phyloP scores from a whole-genome alignment of 2,113 vertebrate genomes.

The Eurystomus gularis region DNA sequence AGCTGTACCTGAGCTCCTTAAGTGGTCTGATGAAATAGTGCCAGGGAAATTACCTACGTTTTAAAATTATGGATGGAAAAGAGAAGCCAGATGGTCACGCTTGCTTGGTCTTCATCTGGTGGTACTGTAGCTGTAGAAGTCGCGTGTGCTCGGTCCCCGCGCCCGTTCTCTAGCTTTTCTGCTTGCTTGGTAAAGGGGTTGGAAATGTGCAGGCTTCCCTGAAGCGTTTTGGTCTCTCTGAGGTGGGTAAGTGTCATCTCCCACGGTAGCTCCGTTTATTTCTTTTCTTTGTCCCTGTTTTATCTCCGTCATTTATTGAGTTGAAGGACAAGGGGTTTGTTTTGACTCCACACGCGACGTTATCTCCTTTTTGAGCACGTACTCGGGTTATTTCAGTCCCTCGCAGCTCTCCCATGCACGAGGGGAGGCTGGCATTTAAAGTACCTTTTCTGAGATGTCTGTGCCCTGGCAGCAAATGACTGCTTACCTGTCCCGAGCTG shows the following conservation, averaged over 20 bases:
- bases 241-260: neutral
- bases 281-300: neutral
- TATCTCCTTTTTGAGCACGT: neutral
- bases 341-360: neutral
- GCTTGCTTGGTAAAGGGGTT: neutral
- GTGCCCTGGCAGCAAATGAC: neutral
- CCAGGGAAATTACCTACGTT: neutral
- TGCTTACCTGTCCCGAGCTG: neutral
- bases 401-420: neutral
- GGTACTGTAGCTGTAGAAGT: neutral
- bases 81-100: neutral
- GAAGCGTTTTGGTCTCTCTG: neutral
- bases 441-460: neutral
- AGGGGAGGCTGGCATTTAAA: neutral
- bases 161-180: neutral
- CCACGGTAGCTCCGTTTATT: neutral
- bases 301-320: neutral
- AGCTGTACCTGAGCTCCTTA: neutral
- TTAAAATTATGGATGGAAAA: neutral
- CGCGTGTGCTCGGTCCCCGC: neutral
- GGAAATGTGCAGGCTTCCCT: neutral
- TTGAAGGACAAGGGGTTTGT: neutral
- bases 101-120: neutral
- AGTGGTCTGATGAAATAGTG: neutral
- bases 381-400: fast-evolving